These are phyloP conservation scores for Bos javanicus DNA, from an alignment of 2,113 vertebrate species.

Conservation along the genomic window DNA sequence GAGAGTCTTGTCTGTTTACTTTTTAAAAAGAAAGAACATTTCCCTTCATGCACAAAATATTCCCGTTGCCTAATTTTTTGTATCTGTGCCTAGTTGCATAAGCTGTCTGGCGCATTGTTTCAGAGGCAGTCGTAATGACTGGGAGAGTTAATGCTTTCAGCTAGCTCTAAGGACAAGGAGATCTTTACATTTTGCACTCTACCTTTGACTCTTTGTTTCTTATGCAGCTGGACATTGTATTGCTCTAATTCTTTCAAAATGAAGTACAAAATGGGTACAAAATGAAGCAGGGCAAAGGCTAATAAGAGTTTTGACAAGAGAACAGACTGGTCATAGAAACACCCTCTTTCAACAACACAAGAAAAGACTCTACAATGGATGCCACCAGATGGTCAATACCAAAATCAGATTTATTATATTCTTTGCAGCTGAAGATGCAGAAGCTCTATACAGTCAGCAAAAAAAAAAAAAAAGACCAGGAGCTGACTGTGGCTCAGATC, in stretches of 20 bases:
- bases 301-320: background rate
- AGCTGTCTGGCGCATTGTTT: conserved; percentile 12
- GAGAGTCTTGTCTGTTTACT: conserved; percentile 28
- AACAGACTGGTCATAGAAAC: background rate
- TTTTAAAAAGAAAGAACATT: conserved; percentile 31
- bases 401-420: background rate
- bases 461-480: background rate
- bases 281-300: background rate
- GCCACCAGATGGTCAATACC: background rate
- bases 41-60: conserved; percentile 38
- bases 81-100: conserved; percentile 5
- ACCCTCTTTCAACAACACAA: background rate
- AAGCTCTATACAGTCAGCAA: background rate
- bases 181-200: background rate
- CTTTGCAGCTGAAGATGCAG: background rate
- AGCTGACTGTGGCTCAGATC: background rate
- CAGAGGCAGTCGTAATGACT: background rate
- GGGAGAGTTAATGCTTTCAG: background rate
- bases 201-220: background rate
- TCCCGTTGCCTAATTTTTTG: background rate
- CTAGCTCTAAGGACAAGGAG: background rate
- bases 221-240: background rate
- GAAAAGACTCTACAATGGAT: background rate
- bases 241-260: background rate
- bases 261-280: background rate